Evolutionary conservation across 2,888 invertebrate genomes (phyloP), one percentile per base, ranked within the genome.

Genomic region (Colletes collaris): DNA sequence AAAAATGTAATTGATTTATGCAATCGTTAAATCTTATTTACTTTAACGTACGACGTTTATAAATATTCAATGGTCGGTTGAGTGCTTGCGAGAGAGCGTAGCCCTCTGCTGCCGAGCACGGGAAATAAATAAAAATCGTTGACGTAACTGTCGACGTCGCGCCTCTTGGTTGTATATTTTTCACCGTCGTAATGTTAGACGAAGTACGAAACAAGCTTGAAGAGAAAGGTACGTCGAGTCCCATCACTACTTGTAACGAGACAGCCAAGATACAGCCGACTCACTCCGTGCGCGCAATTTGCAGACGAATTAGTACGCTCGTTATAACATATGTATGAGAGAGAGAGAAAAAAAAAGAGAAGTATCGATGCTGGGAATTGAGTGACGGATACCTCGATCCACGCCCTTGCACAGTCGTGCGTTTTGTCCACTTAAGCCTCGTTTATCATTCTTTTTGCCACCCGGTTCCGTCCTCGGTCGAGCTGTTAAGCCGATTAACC

Each of bases 401-500:
- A 68, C 59, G 76, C 76, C 72, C 68, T 65, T 65, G 72, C 40
- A 35, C 16, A 64, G 44, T 55, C 49, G 53, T 50, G 58, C 55
- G 70, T 59, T 80, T 72, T 58, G 65, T 66, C 68, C 60, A 53
- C 44, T 70, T 58, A 46, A 58, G 59, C 52, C 66, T 69, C 55
- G 13, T 69, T 75, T 53, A 46, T 65, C 46, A 13, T 66, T 66
- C 56, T 60, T 62, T 49, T 70, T 16, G 16, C 53, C 56, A 49
- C 60, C 59, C 49, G 70, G 52, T 60, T 58, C 60, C 70, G 70
- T 75, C 59, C 58, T 40, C 27, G 55, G 55, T 56, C 53, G 65
- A 75, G 79, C 75, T 75, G 79, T 80, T 82, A 81, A 87, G 83
- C 83, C 82, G 83, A 86, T 87, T 87, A 87, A 86, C 87, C 85